Conservation (phyloP, 2,113 vertebrate species). For the Rhabdomys dilectus region DNA sequence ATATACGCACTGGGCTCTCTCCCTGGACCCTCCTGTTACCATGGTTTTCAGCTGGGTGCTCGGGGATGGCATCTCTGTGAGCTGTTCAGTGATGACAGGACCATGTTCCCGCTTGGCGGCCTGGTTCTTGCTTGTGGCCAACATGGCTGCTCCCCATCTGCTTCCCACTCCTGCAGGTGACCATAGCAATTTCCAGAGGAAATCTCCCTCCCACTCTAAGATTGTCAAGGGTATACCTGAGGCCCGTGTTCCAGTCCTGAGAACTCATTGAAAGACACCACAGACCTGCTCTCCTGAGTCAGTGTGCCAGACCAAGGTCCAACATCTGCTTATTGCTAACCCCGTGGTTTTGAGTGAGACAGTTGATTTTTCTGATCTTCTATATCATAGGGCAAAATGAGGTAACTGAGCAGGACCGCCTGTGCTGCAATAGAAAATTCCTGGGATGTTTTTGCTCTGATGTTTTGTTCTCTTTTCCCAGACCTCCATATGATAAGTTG, state of each 20-base stretch:
- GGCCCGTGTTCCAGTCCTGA: neutral
- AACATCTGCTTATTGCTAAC: neutral
- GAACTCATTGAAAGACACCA: neutral
- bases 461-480: neutral
- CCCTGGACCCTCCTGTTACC: neutral
- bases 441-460: neutral
- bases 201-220: neutral
- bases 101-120: neutral
- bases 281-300: neutral
- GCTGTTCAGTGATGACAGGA: neutral
- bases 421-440: neutral
- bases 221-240: neutral
- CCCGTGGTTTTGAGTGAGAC: neutral
- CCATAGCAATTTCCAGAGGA: neutral
- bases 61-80: neutral
- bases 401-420: neutral
- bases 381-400: neutral
- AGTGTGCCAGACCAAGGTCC: neutral
- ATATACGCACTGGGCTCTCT: too few relatives aligned
- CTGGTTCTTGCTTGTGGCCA: neutral
- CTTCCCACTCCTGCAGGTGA: neutral
- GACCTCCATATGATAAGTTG: neutral
- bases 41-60: neutral
- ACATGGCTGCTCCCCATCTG: accelerated
- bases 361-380: neutral